Evolutionary conservation across 1,140 invertebrate species (phyloP).

Genomic region (Amphibalanus amphitrite): DNA sequence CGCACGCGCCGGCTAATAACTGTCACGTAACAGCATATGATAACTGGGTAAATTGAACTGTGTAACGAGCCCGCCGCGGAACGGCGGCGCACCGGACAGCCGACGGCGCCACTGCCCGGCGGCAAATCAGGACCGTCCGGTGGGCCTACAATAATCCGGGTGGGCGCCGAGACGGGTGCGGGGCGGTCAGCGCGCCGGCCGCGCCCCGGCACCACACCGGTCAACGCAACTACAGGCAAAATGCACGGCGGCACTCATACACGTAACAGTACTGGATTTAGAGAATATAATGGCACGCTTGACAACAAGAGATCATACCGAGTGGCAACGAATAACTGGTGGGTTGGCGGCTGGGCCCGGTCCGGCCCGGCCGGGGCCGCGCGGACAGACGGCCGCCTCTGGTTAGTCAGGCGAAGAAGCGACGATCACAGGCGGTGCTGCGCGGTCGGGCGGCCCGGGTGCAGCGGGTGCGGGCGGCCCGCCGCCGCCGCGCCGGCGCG

Average conservation of each 20-base stretch:
- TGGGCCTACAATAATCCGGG: neutral
- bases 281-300: neutral
- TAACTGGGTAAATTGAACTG: constrained; percentile 1
- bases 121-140: no score
- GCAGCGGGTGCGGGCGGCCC: neutral
- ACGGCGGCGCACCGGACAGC: no score
- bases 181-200: neutral
- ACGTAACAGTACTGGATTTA: neutral
- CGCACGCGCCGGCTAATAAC: neutral
- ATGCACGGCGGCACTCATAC: neutral
- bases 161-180: neutral
- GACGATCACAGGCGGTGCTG: neutral
- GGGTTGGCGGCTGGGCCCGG: no score
- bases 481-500: no score
- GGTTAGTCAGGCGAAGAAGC: neutral
- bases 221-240: neutral
- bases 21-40: neutral
- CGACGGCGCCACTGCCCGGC: no score
- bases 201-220: neutral
- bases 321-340: neutral
- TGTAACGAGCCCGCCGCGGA: neutral
- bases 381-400: neutral
- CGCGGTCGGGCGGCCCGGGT: neutral
- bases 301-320: constrained; percentile 1
- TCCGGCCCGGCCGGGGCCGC: no score